Conservation (phyloP, 2,797 vertebrate genomes). For the Steatocranus sp. region DNA sequence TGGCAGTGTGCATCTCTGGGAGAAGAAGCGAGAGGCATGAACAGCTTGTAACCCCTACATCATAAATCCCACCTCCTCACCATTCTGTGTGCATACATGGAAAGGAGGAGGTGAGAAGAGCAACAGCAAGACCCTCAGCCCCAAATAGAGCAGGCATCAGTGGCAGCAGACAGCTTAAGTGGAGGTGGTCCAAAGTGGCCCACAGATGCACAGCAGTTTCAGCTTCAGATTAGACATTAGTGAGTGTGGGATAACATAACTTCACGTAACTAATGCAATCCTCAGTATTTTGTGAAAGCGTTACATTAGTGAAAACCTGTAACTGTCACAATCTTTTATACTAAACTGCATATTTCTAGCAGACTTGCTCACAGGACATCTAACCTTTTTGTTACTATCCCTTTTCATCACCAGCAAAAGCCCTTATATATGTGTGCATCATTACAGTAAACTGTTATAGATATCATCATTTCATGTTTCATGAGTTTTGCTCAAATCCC, state of each 20-base stretch:
- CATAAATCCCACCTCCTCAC: background rate
- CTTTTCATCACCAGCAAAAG: background rate
- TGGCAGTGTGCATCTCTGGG: background rate
- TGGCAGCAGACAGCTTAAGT: background rate
- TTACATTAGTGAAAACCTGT: background rate
- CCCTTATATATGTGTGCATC: background rate
- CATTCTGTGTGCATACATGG: background rate
- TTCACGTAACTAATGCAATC: background rate
- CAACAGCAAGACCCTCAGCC: background rate
- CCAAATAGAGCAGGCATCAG: background rate
- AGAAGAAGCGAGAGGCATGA: background rate
- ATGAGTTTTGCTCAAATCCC: background rate
- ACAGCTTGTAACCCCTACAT: background rate
- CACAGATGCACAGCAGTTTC: background rate
- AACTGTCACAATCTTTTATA: background rate
- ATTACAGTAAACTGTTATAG: background rate
- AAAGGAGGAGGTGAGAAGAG: background rate
- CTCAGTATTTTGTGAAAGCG: background rate
- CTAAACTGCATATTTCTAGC: background rate
- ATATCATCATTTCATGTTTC: background rate
- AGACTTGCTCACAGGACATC: background rate
- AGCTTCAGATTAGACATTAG: background rate
- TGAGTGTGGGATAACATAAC: background rate
- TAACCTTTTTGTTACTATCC: background rate
- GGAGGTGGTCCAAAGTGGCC: background rate